Evolutionary conservation across 2,797 vertebrate genomes (phyloP), one percentile per base, ranked within the genome.

Genomic region (Vipera latastei): DNA sequence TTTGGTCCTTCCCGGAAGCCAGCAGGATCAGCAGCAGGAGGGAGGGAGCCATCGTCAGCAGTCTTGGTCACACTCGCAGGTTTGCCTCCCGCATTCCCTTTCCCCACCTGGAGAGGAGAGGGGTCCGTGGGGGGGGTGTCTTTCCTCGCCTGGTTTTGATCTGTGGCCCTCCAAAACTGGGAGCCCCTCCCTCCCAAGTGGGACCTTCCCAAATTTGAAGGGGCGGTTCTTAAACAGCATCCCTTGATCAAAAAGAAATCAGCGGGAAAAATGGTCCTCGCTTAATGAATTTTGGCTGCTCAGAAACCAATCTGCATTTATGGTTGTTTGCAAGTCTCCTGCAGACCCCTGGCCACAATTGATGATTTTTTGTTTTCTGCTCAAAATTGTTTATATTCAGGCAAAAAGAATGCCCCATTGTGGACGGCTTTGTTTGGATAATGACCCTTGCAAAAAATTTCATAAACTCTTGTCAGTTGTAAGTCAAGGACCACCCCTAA

Each of bases 51-150:
- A 89, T 96, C 94, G 89, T 95, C 60, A 88, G 88, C 0, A 7
- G 0, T 2, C 1, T 89, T 96, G 96, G 93, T 97, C 97, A 6
- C 97, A 97, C 48, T 96, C 83, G 0, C 97, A 97, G 60, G 93
- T 86, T 86, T 94, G 14, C 78, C 65, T 92, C 65, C 95, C 91
- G 4, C 96, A 97, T 94, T 89, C 92, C 73, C 48, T 96, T 26
- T 88, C 91, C 13, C 65, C 89, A 48, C 83, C 92, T 90, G 6
- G 83, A 28, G 38, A 44, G 16, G 90, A 14, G 8, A 59, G 0
- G 63, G 55, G 57, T 26, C 60, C 7, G 18, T 7, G 20, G 38
- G n/a, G n/a, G 69, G 8, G 60, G 60, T 6, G 6, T 61, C 60
- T 61, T 61, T 25, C 60, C 60, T 61, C 7, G 2, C 61, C n/a